Base-by-base conservation (phyloP, 92 coral and sea anemone species). In the Virgularia gustaviana region DNA sequence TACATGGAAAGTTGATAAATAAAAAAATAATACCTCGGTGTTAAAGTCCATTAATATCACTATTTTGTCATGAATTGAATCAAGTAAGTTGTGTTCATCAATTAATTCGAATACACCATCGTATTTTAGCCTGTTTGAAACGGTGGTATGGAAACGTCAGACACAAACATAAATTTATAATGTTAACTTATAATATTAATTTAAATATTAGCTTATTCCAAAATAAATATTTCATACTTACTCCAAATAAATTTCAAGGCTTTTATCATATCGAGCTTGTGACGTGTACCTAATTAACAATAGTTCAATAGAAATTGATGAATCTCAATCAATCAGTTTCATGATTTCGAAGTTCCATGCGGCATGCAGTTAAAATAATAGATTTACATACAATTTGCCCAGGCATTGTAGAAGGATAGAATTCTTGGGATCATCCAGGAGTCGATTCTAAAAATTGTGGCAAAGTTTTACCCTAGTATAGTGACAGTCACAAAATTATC, bases 41-140 rank as follows among this genome's bases (percentile, higher is more conserved):
- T 87, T 86, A 49, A 94, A 94, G 22, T 94, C 96, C 88, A 94
- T 89, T 44, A 94, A 83, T 94, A 89, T 89, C 38, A 94, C 88
- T 15, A 94, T 87, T 71, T 94, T 94, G 73, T 94, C 99, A 61
- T 94, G 88, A 68, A 94, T 89, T 2, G 99, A 94, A 37, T 79
- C 78, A 36, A 94, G 88, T 80, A 94, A 65, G 83, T 94, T 90
- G 75, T 94, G 99, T 63, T 84, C 78, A 68, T 94, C 87, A 38
- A 94, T 94, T 67, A 94, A 79, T 70, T 89, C 86, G 25, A 94
- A 94, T 59, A 94, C 99, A 38, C 89, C 94, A 6, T 83, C 76
- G 68, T 94, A 96, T 23, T 91, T 89, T 56, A 94, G 85, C 66
- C 99, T 94, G 75, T 11, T 56, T n/a, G n/a, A n/a, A n/a, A n/a